Evolutionary conservation across 2,113 vertebrate genomes (phyloP), one percentile per base, ranked within the genome.

Genomic region (Eleginops maclovinus): DNA sequence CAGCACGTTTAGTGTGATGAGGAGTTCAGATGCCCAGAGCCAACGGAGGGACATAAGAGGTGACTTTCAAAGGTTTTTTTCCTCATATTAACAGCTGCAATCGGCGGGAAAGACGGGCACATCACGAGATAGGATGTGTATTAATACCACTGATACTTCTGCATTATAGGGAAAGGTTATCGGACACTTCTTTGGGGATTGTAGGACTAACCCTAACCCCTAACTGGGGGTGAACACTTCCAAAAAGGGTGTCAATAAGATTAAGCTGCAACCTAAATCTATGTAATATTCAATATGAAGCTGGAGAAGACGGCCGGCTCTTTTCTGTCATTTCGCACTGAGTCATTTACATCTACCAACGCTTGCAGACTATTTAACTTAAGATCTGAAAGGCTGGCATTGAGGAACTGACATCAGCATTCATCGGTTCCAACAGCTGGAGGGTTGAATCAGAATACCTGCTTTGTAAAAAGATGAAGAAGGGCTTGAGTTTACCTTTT

Each of bases 281-380:
- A 83, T 83, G 74, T 47, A 74, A 63, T 78, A 76, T 78, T 73
- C 73, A 69, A 60, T 70, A 46, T 77, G 86, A 88, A 72, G 70
- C 76, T 50, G 43, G 15, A 82, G 65, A 64, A 49, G 81, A 68
- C 22, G 0, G 47, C 54, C 46, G 6, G 63, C 47, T 84, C 82
- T 64, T 68, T 53, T 83, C 76, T 66, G 79, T 78, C 82, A 75
- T 66, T 75, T 66, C 61, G 67, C 72, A 73, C 77, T 63, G 67
- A 66, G 67, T 77, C 77, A 22, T 74, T 56, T 62, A 17, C 17
- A 0, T 47, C 71, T 63, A 72, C 73, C 69, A 66, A 54, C 4
- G 46, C 79, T 68, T 0, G 31, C 63, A 70, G 81, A 75, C 66
- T 56, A n/a, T 77, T 77, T 80, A 40, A 67, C 74, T 83, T 64